Evolutionary conservation across 2,113 vertebrate species (phyloP), one percentile per base, ranked within the genome.

Genomic region (Esox niger): DNA sequence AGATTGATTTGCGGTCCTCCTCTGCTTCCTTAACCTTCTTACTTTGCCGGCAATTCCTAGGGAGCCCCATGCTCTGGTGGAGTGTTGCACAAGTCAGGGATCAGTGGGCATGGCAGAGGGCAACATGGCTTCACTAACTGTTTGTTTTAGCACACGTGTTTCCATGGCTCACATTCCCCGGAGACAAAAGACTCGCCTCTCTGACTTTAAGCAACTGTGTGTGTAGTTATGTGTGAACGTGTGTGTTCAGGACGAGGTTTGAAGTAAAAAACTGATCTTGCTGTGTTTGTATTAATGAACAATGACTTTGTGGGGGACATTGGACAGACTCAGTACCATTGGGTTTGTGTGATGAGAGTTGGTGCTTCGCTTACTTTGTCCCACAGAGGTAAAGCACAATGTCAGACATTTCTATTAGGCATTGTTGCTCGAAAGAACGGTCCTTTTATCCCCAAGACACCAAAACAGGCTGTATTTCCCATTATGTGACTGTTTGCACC

Each of bases 141-240:
- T 79, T 79, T 78, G 73, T 76, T 78, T 76, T 32, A 71, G 67
- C 70, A 57, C 79, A 26, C 31, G 62, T 61, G 79, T 78, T 78
- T 61, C 69, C 70, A 81, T 72, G 77, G 79, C 35, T 64, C 35
- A 1, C 32, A 57, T 60, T 13, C 61, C 21, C 49, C 54, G 62
- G 66, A 62, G 59, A 62, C 57, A 26, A 67, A 55, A 55, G 56
- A 38, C 1, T 23, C 20, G 2, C n/a, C n/a, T 61, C 32, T 62
- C 60, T 35, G 10, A 23, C 31, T 35, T 2, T n/a, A 29, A 38
- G 46, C 49, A 33, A 62, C 73, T 56, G 43, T 35, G 32, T 35
- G 32, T 69, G 60, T 10, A 63, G 47, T 20, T 30, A 20, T 6
- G 29, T 6, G 61, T 43, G 38, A n/a, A 35, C 56, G 23, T 43